These are phyloP conservation scores for Lasiommata megera DNA, from an alignment of 2,888 invertebrate species.

Conservation along the genomic window DNA sequence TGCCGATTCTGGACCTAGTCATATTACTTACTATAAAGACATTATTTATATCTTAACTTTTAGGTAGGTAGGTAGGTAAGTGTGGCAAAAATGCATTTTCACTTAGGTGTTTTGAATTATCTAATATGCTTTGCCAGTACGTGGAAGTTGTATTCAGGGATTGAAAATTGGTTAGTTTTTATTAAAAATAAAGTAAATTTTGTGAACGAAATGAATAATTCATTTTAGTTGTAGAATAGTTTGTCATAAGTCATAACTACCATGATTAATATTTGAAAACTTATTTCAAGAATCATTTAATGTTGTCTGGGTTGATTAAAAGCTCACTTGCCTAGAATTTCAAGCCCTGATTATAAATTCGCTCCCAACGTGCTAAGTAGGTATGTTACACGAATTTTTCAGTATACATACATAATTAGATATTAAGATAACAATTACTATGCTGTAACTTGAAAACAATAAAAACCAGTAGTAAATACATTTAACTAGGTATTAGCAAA, in stretches of 20 bases:
- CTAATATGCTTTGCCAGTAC: neutral
- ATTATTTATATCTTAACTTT: neutral
- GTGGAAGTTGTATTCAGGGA: conserved; percentile 4
- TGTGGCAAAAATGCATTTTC: conserved; percentile 7
- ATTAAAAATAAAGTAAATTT: too few species aligned
- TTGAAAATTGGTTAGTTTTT: too few species aligned
- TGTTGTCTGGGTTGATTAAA: too few species aligned
- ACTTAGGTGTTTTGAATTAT: neutral
- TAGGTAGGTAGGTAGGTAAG: neutral
- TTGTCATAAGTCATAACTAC: too few species aligned
- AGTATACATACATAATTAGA: conserved; percentile 16
- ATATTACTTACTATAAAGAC: neutral
- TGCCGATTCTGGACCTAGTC: neutral
- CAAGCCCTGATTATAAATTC: neutral
- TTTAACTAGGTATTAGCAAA: conserved; percentile 3
- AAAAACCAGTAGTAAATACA: conserved; percentile 24
- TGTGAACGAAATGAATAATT: too few species aligned
- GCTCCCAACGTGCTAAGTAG: conserved; percentile 27
- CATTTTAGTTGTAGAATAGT: too few species aligned
- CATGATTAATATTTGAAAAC: too few species aligned
- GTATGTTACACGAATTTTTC: conserved; percentile 28
- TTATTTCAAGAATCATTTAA: too few species aligned
- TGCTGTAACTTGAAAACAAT: conserved; percentile 30
- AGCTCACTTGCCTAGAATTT: too few species aligned
- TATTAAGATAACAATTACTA: conserved; percentile 16